These are phyloP conservation scores for Cygnus buccinator DNA, from an alignment of 2,113 vertebrate genomes.

Conservation along the genomic window DNA sequence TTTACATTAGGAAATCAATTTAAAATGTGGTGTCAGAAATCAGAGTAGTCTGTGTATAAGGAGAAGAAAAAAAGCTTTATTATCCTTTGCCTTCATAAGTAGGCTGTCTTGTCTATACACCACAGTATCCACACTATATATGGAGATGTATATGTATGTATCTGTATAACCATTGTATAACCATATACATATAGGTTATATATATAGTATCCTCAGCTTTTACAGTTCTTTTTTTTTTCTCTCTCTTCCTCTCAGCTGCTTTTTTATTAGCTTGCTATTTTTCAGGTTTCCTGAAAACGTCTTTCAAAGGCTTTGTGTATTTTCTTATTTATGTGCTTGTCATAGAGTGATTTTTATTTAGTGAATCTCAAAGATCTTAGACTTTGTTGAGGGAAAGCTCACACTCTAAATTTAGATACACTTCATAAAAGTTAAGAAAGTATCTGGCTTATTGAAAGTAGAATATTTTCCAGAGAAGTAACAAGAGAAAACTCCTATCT, in stretches of 20 bases:
- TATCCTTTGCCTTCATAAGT: background rate
- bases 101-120: background rate
- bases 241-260: background rate
- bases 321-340: background rate
- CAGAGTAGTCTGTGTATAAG: background rate
- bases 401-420: background rate
- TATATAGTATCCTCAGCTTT: background rate
- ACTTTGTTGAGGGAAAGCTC: background rate
- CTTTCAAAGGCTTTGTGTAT: background rate
- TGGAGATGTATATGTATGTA: background rate
- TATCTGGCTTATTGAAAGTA: background rate
- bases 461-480: background rate
- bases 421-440: background rate
- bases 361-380: background rate
- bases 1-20: background rate
- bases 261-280: background rate
- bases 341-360: background rate
- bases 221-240: background rate
- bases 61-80: background rate
- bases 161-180: background rate
- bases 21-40: background rate
- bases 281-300: background rate
- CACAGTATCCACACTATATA: background rate
- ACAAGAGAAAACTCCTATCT: background rate
- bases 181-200: background rate